These are phyloP conservation scores for Lucinisca nassula DNA, from an alignment of 2,888 invertebrate species.

Conservation along the genomic window DNA sequence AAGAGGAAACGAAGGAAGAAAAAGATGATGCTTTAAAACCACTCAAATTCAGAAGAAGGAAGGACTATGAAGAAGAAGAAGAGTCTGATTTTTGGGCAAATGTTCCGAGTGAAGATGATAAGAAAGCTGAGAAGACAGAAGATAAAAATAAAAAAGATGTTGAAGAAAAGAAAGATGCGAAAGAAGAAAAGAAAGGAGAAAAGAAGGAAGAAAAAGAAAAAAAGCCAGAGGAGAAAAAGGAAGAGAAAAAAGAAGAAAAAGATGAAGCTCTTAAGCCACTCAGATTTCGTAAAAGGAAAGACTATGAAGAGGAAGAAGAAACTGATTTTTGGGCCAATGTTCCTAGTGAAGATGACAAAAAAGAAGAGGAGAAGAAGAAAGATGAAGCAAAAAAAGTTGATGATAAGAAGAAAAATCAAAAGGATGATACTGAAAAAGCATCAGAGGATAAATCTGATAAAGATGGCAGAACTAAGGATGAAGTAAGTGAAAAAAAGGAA, in stretches of 20 bases:
- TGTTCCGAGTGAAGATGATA: slow-evolving; percentile 49
- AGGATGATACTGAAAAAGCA: background rate
- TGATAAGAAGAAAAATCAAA: background rate
- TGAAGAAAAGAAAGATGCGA: background rate
- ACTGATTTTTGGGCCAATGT: slow-evolving; percentile 40
- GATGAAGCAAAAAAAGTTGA: background rate
- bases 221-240: slow-evolving; percentile 21
- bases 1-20: slow-evolving; percentile 29
- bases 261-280: slow-evolving; percentile 32
- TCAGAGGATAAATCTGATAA: background rate
- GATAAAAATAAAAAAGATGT: slow-evolving; percentile 16
- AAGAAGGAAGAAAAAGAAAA: background rate
- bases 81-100: slow-evolving; percentile 56
- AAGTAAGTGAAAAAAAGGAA: background rate
- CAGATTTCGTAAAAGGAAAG: slow-evolving; percentile 29
- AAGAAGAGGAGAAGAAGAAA: slow-evolving; percentile 2
- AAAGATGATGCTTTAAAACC: slow-evolving; percentile 32
- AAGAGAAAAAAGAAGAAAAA: slow-evolving; percentile 31
- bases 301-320: slow-evolving; percentile 42
- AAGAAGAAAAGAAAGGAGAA: background rate
- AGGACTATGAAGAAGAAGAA: slow-evolving; percentile 57
- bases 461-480: slow-evolving; percentile 20
- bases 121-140: slow-evolving; percentile 28
- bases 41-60: slow-evolving; percentile 46
- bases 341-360: slow-evolving; percentile 19